These are phyloP conservation scores for Lasioglossum oenotherae DNA, from an alignment of 2,888 invertebrate species.

Conservation along the genomic window DNA sequence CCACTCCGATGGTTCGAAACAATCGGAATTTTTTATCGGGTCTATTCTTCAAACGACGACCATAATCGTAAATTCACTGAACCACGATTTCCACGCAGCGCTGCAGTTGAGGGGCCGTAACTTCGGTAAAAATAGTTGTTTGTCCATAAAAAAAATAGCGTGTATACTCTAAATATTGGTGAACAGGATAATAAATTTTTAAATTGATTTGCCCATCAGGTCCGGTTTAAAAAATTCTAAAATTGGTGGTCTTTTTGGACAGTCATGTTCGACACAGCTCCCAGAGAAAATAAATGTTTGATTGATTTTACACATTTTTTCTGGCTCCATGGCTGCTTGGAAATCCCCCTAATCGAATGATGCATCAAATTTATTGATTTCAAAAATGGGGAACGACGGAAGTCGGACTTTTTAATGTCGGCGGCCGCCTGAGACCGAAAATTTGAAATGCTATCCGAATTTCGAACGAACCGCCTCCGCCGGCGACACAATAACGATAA, in stretches of 20 bases:
- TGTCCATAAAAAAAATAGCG: neutral
- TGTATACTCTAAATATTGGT: neutral
- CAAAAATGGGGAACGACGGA: neutral
- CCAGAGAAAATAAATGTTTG: neutral
- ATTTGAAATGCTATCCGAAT: neutral
- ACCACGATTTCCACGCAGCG: neutral
- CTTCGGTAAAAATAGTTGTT: neutral
- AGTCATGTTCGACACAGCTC: neutral
- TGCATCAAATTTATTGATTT: neutral
- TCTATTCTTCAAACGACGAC: neutral
- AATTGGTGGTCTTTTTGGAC: neutral
- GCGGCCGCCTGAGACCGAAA: neutral
- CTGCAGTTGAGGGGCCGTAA: neutral
- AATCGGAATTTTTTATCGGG: neutral
- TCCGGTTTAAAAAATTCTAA: neutral
- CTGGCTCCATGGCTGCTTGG: neutral
- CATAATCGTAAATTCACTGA: neutral
- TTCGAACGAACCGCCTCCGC: neutral
- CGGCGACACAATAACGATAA: conserved; percentile 71
- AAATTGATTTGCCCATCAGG: neutral
- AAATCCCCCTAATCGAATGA: neutral
- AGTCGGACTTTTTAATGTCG: neutral
- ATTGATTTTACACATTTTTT: neutral
- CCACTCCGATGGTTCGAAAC: neutral
- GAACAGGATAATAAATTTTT: neutral